Conservation (phyloP, 92 coral and sea anemone genomes). For the Epizoanthus fatuus region DNA sequence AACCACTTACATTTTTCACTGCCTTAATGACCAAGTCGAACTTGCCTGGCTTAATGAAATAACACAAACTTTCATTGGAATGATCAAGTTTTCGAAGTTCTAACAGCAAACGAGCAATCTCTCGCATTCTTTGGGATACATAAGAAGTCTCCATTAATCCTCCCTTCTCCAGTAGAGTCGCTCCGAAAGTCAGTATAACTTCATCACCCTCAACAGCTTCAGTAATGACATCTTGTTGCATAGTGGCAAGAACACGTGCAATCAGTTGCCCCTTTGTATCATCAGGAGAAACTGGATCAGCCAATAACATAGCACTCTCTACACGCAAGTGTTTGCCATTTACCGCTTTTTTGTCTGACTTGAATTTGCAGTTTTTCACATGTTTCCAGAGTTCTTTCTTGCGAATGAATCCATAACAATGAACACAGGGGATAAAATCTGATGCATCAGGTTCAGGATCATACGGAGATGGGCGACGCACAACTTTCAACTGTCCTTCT, state of each 20-base stretch:
- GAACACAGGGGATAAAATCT: constrained; percentile 42
- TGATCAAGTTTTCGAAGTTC: constrained; percentile 20
- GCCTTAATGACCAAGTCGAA: not conserved
- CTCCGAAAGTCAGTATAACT: constrained; percentile 12
- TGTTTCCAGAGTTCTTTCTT: constrained; percentile 50
- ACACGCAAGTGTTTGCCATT: constrained; percentile 15
- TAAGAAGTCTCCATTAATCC: not conserved
- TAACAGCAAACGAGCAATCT: constrained; percentile 9
- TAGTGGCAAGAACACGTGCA: constrained; percentile 9
- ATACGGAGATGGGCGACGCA: constrained; percentile 30
- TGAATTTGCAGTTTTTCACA: constrained; percentile 39
- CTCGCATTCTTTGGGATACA: constrained; percentile 27
- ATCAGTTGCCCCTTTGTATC: not conserved
- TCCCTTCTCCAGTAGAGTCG: not conserved
- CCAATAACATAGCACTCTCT: constrained; percentile 2
- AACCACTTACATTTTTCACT: not conserved
- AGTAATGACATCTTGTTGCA: constrained; percentile 15
- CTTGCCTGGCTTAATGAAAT: not conserved
- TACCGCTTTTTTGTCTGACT: not conserved
- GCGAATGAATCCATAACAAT: constrained; percentile 44
- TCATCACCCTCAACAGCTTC: constrained; percentile 1
- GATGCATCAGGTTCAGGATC: constrained; percentile 34
- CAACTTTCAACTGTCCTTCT: constrained; percentile 53
- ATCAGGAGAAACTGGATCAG: constrained; percentile 26
- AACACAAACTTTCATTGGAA: not conserved